phyloP scores from a whole-genome alignment of 2,113 vertebrate genomes.

The Gallinago paraguaiae region DNA sequence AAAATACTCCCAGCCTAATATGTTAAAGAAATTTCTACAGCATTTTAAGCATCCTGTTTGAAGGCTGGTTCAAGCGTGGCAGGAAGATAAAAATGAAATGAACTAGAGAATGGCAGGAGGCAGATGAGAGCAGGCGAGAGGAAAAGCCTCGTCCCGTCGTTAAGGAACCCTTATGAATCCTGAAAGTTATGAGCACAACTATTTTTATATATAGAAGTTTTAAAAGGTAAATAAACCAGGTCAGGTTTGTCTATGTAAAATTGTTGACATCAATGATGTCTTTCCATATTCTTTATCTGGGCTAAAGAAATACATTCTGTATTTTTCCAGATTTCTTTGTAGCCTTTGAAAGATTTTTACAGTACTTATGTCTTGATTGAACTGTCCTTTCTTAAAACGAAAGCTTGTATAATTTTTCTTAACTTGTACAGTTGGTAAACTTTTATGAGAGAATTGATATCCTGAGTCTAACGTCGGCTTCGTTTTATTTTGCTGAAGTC shows the following conservation, averaged over 20 bases:
- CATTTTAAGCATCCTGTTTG: neutral
- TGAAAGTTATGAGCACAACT: slow-evolving; percentile 81
- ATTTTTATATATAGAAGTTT: slow-evolving; percentile 84
- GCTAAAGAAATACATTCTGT: slow-evolving; percentile 88
- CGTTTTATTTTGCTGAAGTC: slow-evolving; percentile 79
- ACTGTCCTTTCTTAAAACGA: slow-evolving; percentile 86
- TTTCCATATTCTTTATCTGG: slow-evolving; percentile 87
- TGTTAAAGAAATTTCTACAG: neutral
- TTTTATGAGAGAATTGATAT: slow-evolving; percentile 84
- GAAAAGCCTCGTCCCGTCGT: neutral
- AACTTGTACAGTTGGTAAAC: slow-evolving; percentile 90
- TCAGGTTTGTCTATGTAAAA: slow-evolving; percentile 92
- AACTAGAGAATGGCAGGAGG: neutral
- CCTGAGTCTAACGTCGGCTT: slow-evolving; percentile 76
- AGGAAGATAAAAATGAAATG: neutral
- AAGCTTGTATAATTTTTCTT: slow-evolving; percentile 97
- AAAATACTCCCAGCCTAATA: neutral
- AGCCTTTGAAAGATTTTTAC: slow-evolving; percentile 89
- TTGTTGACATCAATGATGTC: slow-evolving; percentile 99
- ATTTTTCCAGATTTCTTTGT: slow-evolving; percentile 93
- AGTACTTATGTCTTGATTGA: slow-evolving; percentile 84
- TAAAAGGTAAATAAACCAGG: slow-evolving; percentile 81
- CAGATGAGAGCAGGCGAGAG: neutral
- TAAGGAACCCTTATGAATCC: slow-evolving; percentile 80
- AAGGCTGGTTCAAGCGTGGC: neutral